These are phyloP conservation scores for Pseudomyrmex gracilis DNA, from an alignment of 1,140 invertebrate genomes.

Conservation along the genomic window DNA sequence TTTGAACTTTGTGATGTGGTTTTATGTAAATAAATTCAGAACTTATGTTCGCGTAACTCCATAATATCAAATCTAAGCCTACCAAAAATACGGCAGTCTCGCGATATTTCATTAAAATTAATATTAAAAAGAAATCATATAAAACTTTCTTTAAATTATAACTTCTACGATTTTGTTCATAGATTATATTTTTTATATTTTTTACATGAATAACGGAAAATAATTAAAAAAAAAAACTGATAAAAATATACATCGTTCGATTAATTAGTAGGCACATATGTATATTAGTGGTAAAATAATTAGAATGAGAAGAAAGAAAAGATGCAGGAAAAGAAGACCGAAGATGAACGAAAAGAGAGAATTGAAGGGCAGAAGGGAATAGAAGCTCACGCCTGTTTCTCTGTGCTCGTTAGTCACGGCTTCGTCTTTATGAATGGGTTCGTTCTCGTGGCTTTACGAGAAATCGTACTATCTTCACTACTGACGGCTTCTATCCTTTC, in stretches of 20 bases:
- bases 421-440: constrained; percentile 82
- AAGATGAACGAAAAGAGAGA: neutral
- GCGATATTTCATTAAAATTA: neutral
- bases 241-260: neutral
- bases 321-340: constrained; percentile 40
- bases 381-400: constrained; percentile 69
- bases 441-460: constrained; percentile 78
- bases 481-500: constrained; percentile 63
- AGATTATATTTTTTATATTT: neutral
- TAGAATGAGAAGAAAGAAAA: neutral
- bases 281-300: constrained; percentile 54
- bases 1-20: neutral
- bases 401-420: constrained; percentile 80
- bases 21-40: neutral
- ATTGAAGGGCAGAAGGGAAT: constrained; percentile 1
- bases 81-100: neutral
- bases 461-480: constrained; percentile 79
- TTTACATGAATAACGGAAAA: neutral
- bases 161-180: neutral
- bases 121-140: neutral
- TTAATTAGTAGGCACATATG: neutral
- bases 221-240: neutral
- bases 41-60: neutral
- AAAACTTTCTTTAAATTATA: neutral
- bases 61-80: neutral